Conservation (phyloP, 1,140 invertebrate genomes). For the Zelostemma sp. region DNA sequence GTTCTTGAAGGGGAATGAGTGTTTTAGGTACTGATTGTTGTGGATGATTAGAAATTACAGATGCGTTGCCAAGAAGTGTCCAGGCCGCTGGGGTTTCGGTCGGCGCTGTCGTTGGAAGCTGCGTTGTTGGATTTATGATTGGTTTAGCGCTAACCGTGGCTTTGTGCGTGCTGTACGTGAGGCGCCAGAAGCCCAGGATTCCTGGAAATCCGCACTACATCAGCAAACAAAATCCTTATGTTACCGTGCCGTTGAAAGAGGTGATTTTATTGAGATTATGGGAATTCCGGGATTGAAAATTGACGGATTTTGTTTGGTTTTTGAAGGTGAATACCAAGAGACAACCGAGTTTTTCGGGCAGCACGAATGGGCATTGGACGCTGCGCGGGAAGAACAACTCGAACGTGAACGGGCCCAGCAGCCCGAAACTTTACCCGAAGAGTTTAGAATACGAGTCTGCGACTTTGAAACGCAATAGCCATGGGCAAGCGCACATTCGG, state of each 20-base stretch:
- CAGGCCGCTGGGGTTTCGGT: slow-evolving; percentile 69
- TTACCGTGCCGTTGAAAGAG: slow-evolving; percentile 83
- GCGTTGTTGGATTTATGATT: slow-evolving; percentile 69
- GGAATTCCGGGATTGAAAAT: neutral
- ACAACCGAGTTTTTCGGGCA: slow-evolving; percentile 66
- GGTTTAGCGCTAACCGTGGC: slow-evolving; percentile 63
- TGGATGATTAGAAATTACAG: slow-evolving; percentile 49
- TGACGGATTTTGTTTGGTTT: slow-evolving; percentile 38
- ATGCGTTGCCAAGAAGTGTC: slow-evolving; percentile 63
- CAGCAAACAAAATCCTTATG: slow-evolving; percentile 85
- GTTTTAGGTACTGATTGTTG: too few relatives aligned
- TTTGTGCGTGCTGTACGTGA: slow-evolving; percentile 66
- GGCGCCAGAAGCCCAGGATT: slow-evolving; percentile 68
- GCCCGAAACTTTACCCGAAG: slow-evolving; percentile 76
- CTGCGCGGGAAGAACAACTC: slow-evolving; percentile 76
- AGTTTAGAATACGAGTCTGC: slow-evolving; percentile 83
- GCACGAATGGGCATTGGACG: slow-evolving; percentile 71
- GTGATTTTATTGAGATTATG: slow-evolving; percentile 59
- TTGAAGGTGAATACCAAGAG: slow-evolving; percentile 63
- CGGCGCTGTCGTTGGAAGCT: slow-evolving; percentile 72
- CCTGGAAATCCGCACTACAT: slow-evolving; percentile 84
- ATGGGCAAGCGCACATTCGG: slow-evolving; percentile 69
- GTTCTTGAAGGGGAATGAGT: too few relatives aligned
- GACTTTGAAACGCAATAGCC: slow-evolving; percentile 83
- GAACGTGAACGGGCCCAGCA: slow-evolving; percentile 73